Evolutionary conservation across 2,797 vertebrate species (phyloP).

Genomic region (Heteromormyrus szaboi): DNA sequence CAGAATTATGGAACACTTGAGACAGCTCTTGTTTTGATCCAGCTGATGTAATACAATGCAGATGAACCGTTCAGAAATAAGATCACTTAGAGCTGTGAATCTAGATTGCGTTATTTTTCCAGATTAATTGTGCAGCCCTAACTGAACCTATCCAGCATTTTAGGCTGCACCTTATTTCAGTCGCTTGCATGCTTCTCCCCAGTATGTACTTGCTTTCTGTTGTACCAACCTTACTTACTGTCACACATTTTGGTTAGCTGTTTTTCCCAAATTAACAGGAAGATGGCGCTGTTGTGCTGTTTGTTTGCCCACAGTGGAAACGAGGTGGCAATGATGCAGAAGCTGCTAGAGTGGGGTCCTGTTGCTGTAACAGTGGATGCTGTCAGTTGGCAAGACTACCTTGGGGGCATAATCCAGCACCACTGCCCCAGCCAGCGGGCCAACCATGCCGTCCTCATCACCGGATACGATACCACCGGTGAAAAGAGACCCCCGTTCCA

Average conservation of each 20-base stretch:
- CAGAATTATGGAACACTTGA: not conserved
- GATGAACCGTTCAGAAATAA: not conserved
- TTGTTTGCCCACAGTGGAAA: slow-evolving; percentile 35
- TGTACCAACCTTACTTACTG: not conserved
- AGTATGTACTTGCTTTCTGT: not conserved
- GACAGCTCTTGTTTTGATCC: not conserved
- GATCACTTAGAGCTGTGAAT: not conserved
- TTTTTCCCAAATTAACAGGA: not conserved
- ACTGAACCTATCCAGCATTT: not conserved
- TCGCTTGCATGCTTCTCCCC: not conserved
- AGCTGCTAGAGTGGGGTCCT: slow-evolving; percentile 70
- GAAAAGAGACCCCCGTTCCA: not conserved
- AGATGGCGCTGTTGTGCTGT: not conserved
- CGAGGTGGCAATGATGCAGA: slow-evolving; percentile 75
- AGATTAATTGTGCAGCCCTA: not conserved
- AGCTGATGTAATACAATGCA: not conserved
- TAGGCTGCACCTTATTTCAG: not conserved
- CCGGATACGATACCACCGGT: slow-evolving; percentile 82
- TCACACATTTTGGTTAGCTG: not conserved
- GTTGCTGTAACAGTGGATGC: slow-evolving; percentile 77
- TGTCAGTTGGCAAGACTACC: slow-evolving; percentile 89
- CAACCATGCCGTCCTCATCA: slow-evolving; percentile 81
- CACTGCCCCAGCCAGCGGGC: slow-evolving; percentile 81
- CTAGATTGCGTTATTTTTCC: not conserved
- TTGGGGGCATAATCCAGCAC: slow-evolving; percentile 87